Percentiles rank a stretch among this genome's conserved stretches.
Evolutionary conservation across 2,797 vertebrate species (phyloP).

Genomic region (Esox lucius): DNA sequence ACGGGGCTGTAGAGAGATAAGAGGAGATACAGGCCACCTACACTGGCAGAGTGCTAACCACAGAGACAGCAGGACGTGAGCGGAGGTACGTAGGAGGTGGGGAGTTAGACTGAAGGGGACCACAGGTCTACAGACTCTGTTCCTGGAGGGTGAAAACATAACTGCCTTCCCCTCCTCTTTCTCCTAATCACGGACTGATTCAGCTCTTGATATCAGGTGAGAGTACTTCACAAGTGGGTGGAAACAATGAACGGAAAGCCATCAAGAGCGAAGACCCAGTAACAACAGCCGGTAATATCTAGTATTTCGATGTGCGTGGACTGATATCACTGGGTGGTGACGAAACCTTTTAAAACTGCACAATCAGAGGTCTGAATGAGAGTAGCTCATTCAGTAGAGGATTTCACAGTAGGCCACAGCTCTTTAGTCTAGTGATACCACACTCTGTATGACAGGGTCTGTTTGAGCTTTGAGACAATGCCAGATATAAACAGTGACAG

Average conservation of each 20-base stretch:
- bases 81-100: not conserved
- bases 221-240: not conserved
- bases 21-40: not conserved
- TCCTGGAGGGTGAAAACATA: no score
- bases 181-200: not conserved
- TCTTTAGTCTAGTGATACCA: conserved; percentile 40
- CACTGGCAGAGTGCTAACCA: conserved; percentile 3
- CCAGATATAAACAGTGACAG: conserved; percentile 27
- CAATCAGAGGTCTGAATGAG: conserved; percentile 35
- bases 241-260: not conserved
- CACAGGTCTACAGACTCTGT: not conserved
- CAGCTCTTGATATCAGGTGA: not conserved
- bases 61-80: conserved; percentile 2
- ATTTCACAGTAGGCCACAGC: conserved; percentile 47
- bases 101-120: not conserved
- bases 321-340: not conserved
- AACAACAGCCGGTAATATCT: not conserved
- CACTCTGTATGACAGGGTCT: conserved; percentile 38
- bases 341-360: not conserved
- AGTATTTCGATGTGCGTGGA: not conserved
- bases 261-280: not conserved
- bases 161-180: no score
- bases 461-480: conserved; percentile 40
- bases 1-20: not conserved
- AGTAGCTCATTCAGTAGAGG: conserved; percentile 38